A percentile compares a stretch with the other conserved stretches of the same genome.
phyloP scores from a whole-genome alignment of 2,113 vertebrate genomes.

The Mohoua ochrocephala region DNA sequence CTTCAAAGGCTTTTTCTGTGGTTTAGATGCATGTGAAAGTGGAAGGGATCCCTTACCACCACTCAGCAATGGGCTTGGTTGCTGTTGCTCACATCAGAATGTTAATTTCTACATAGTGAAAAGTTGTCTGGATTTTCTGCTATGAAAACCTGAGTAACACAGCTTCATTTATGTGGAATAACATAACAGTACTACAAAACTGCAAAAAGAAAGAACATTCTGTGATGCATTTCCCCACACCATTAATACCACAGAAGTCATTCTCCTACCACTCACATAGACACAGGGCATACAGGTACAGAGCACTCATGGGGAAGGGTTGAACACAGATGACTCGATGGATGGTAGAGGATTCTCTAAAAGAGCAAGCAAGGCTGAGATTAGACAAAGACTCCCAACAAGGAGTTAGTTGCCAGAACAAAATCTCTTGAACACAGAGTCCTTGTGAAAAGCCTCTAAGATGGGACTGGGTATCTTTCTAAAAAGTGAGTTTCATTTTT shows the following conservation, averaged over 20 bases:
- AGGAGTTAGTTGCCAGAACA: background rate
- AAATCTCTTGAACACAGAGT: background rate
- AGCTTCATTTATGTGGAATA: background rate
- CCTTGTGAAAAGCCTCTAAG: background rate
- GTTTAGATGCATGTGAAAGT: fast-evolving
- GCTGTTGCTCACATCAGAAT: background rate
- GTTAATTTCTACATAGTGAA: background rate
- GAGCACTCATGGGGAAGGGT: background rate
- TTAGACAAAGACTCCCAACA: background rate
- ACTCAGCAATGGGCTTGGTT: background rate
- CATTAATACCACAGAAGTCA: background rate
- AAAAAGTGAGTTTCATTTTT: background rate
- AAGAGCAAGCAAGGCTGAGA: background rate
- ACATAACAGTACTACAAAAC: background rate
- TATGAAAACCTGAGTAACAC: background rate
- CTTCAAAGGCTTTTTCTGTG: background rate
- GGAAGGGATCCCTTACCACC: background rate
- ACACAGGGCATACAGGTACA: background rate
- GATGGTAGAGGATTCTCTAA: background rate
- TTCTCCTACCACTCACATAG: background rate
- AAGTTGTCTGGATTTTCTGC: background rate
- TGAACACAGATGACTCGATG: background rate
- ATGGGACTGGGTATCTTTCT: background rate
- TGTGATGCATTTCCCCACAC: background rate
- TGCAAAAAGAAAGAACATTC: background rate